phyloP scores from a whole-genome alignment of 2,888 invertebrate genomes.

The Petrophora chlorosata region DNA sequence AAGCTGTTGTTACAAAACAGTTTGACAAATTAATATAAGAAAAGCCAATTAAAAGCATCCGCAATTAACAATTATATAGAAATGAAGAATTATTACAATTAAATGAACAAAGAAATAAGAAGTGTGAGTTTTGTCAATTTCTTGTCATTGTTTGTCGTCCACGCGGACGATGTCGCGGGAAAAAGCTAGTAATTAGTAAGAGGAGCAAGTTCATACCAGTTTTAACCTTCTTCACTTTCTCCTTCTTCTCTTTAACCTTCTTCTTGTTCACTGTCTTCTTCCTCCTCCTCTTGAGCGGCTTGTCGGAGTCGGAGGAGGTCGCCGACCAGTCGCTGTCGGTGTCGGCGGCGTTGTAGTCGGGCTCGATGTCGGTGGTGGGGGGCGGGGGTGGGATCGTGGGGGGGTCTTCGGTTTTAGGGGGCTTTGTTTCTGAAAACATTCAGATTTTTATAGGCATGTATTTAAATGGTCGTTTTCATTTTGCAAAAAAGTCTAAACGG shows the following conservation, averaged over 20 bases:
- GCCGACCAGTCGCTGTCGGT: constrained; percentile 55
- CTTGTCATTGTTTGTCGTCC: too few species aligned
- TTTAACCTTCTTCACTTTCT: constrained; percentile 50
- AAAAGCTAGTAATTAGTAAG: too few species aligned
- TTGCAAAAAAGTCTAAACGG: too few species aligned
- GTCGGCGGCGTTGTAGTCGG: constrained; percentile 26
- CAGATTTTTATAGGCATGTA: neutral
- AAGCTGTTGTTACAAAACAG: too few species aligned
- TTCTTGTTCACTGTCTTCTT: constrained; percentile 38
- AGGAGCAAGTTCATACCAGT: constrained; percentile 35
- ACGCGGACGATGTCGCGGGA: too few species aligned
- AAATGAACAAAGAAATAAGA: too few species aligned
- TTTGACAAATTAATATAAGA: too few species aligned
- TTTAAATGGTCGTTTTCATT: neutral
- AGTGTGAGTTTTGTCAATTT: too few species aligned
- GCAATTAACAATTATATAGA: too few species aligned
- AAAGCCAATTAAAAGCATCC: too few species aligned
- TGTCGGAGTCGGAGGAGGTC: constrained; percentile 68
- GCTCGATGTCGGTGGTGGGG: neutral
- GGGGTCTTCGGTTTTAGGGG: constrained; percentile 31
- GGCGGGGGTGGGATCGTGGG: neutral
- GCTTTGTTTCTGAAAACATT: constrained; percentile 51
- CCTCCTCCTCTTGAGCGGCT: constrained; percentile 58
- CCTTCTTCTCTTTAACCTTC: constrained; percentile 49
- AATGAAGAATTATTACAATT: too few species aligned